phyloP scores from a whole-genome alignment of 1,140 invertebrate species.

The Pseudomyrmex dendroicus region DNA sequence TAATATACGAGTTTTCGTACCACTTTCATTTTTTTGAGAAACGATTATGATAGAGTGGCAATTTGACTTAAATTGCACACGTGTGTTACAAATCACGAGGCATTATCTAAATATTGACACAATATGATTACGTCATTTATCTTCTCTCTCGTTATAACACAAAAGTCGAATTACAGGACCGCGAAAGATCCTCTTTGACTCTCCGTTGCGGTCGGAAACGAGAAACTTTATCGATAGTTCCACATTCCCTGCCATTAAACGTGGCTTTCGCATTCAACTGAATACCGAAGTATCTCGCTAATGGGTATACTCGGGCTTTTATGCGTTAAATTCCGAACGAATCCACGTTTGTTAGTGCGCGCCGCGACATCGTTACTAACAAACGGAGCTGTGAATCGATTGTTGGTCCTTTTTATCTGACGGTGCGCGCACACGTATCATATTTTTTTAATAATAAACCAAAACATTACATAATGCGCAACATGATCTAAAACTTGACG shows the following conservation, averaged over 20 bases:
- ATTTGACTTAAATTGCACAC: not conserved
- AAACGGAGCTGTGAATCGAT: slow-evolving; percentile 24
- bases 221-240: slow-evolving; percentile 61
- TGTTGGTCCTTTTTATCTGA: not conserved
- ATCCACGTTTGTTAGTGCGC: not conserved
- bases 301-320: slow-evolving; percentile 51
- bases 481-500: slow-evolving; percentile 10
- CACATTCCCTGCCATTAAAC: slow-evolving; percentile 54
- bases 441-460: slow-evolving; percentile 13
- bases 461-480: not conserved
- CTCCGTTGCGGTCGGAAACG: slow-evolving; percentile 38
- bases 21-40: not conserved
- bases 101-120: slow-evolving; percentile 34
- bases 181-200: slow-evolving; percentile 38
- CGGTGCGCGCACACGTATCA: not conserved
- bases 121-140: slow-evolving; percentile 25
- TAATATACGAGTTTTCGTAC: no score
- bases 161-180: slow-evolving; percentile 46
- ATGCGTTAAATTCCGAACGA: slow-evolving; percentile 48
- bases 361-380: slow-evolving; percentile 24
- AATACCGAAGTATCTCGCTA: slow-evolving; percentile 55
- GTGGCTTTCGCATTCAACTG: slow-evolving; percentile 55
- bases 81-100: not conserved
- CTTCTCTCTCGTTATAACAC: not conserved
- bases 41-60: not conserved